Conservation (phyloP, 1,140 invertebrate species). For the Planococcus citri region DNA sequence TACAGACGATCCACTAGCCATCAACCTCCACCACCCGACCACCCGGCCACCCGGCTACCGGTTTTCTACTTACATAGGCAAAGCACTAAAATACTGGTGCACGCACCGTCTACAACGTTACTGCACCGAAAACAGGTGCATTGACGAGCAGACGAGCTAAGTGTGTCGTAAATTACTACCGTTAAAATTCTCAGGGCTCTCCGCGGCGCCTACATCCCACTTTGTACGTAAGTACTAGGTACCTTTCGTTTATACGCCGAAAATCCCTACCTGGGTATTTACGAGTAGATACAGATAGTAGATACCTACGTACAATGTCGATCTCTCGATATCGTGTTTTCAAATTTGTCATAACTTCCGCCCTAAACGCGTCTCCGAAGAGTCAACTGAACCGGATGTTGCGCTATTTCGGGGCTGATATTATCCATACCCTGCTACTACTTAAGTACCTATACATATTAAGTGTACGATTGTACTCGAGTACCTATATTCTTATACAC, state of each 20-base stretch:
- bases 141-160: background rate
- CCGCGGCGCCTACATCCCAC: no score
- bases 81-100: no score
- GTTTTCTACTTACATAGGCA: background rate
- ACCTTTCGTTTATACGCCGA: background rate
- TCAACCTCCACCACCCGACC: no score
- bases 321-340: background rate
- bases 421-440: background rate
- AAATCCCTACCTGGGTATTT: no score
- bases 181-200: no score
- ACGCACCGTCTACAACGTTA: background rate
- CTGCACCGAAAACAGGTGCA: background rate
- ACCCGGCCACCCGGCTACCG: background rate
- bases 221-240: no score
- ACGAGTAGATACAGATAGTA: no score
- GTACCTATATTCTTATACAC: no score
- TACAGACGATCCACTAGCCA: no score
- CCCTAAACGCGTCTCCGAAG: background rate
- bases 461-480: no score
- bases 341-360: background rate
- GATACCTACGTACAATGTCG: background rate
- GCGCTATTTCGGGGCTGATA: background rate
- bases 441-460: no score
- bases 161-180: background rate
- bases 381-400: background rate